phyloP scores from a whole-genome alignment of 2,113 vertebrate genomes.

The Tragelaphus imberbis region DNA sequence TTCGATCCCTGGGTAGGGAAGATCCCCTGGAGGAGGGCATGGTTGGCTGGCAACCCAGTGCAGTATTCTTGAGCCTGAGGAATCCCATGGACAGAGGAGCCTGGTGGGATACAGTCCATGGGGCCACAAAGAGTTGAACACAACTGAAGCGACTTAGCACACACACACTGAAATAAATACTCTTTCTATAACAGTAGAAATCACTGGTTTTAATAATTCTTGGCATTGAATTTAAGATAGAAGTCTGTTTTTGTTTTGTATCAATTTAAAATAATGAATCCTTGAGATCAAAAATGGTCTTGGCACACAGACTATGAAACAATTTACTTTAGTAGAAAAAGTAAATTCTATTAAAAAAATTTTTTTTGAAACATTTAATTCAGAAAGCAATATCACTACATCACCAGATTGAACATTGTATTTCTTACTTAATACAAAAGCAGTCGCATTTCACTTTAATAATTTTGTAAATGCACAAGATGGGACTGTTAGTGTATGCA shows the following conservation, averaged over 20 bases:
- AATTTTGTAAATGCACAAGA: not conserved
- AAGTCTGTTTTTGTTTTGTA: not conserved
- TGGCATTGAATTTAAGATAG: not conserved
- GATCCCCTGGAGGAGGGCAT: not conserved
- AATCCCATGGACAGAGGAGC: not conserved
- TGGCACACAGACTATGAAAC: not conserved
- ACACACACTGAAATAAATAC: not conserved
- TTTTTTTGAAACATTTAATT: not conserved
- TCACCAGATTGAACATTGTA: not conserved
- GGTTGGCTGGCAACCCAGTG: not conserved
- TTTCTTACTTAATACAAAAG: not conserved
- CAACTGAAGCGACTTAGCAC: not conserved
- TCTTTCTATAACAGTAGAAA: not conserved
- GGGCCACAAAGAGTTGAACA: not conserved
- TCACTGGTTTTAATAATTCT: not conserved
- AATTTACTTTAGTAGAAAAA: not conserved
- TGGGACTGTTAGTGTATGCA: too few species aligned
- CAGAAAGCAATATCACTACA: not conserved
- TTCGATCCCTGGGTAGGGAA: not conserved
- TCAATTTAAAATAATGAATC: not conserved
- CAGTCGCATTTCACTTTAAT: not conserved
- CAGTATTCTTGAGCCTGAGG: not conserved
- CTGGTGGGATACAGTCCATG: rapidly evolving
- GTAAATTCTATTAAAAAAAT: not conserved
- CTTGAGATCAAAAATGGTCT: not conserved